Evolutionary conservation across 2,888 invertebrate species (phyloP), one percentile per base, ranked within the genome.

Genomic region (Cylindroiulus punctatus): DNA sequence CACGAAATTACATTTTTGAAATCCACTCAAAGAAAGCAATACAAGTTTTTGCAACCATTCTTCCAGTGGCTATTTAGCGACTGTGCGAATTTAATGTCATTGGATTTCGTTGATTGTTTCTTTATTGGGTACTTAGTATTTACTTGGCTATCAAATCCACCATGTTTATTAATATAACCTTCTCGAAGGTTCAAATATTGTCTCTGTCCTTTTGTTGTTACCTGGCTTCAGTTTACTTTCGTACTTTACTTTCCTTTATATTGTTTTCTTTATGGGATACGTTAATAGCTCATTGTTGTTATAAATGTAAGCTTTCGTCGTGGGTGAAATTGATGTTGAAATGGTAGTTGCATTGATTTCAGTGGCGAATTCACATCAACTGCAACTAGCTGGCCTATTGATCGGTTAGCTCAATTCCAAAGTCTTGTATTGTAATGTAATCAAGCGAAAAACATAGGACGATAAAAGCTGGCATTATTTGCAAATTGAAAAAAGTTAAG

Each of bases 21-120:
- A 30, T 76, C 76, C 76, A 76, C 76, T 76, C 8, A 30, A 12
- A 30, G 76, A 76, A 76, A 76, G 30, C 76, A 76, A 30, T 76
- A 17, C 30, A 12, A 30, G 26, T 30, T 76, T 76, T 76, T 76
- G 2, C 22, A 76, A 76, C 10, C 14, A 26, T 8, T 65, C 65
- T 65, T 65, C 65, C 7, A 26, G 26, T 22, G 65, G 12, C 26
- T 65, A 26, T 65, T 65, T 65, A 12, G 5, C 65, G 65, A 8
- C 65, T 12, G 40, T 10, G 22, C 22, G 26, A 76, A 76, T 76
- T 3, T n/a, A 52, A 7, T 30, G 10, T 22, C 30, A 76, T 76
- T 76, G 76, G 14, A 76, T 30, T 76, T 76, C 17, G 26, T 14
- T 76, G 14, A 30, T 76, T 10, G 26, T 30, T 12, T 30, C 30